phyloP scores from a whole-genome alignment of 2,797 vertebrate species.

The Intellagama lesueurii region DNA sequence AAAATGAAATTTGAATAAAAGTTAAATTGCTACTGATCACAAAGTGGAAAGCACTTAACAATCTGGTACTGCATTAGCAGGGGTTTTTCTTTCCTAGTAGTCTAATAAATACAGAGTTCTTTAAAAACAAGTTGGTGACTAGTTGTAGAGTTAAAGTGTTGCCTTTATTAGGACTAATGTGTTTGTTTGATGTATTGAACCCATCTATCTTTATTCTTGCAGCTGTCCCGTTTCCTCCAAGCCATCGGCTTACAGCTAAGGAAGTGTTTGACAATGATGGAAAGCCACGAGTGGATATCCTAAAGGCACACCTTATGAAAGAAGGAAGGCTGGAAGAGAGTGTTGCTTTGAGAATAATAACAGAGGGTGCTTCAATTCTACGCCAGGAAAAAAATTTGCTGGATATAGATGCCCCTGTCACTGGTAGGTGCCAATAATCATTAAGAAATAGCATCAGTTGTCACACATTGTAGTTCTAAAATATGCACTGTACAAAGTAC shows the following conservation, averaged over 20 bases:
- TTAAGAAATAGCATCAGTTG: not conserved
- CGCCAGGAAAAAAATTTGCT: conserved; percentile 95
- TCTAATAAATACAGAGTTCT: conserved; percentile 1
- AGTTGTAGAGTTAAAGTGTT: conserved; percentile 29
- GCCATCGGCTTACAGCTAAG: conserved; percentile 95
- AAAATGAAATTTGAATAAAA: not conserved
- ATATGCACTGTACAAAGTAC: not conserved
- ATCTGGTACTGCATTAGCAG: not conserved
- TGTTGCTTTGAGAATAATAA: conserved; percentile 94
- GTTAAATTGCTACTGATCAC: not conserved
- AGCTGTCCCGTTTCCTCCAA: conserved; percentile 98
- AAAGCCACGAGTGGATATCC: conserved; percentile 96
- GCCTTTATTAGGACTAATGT: conserved; percentile 1
- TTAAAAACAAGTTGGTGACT: not conserved
- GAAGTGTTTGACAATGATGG: conserved; percentile 98
- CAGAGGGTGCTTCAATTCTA: conserved; percentile 93
- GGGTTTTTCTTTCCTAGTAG: not conserved
- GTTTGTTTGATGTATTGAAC: conserved; percentile 49
- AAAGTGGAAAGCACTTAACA: not conserved
- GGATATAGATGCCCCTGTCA: conserved; percentile 98
- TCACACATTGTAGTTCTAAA: not conserved
- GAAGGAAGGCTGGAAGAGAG: conserved; percentile 96
- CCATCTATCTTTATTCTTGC: conserved; percentile 45
- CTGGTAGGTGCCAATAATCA: conserved; percentile 81
- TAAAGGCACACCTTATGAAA: conserved; percentile 98